A percentile compares a stretch with the other conserved stretches of the same genome.
Conservation (phyloP, 2,888 invertebrate genomes). For the Tethea ocularis region DNA sequence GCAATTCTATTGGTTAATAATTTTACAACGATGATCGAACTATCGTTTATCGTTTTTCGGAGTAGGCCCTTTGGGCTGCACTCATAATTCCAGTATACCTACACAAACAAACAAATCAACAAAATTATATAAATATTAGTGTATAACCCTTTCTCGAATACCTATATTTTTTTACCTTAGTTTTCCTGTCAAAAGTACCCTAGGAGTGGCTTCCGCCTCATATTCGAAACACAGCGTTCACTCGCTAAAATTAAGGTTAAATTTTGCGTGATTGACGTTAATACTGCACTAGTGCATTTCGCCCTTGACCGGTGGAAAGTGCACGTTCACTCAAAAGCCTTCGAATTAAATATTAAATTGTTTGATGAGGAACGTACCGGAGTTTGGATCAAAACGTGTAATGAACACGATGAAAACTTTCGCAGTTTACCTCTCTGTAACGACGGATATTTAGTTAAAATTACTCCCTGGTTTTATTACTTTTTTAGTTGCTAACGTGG, state of each 20-base stretch:
- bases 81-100: too few relatives aligned
- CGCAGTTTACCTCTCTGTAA: neutral
- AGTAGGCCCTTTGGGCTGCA: too few relatives aligned
- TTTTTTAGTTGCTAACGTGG: neutral
- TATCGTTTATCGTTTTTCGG: too few relatives aligned
- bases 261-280: slow-evolving; percentile 22
- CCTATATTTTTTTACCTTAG: slow-evolving; percentile 20
- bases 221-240: neutral
- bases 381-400: slow-evolving; percentile 7
- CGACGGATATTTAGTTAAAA: slow-evolving; percentile 2
- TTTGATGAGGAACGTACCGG: slow-evolving; percentile 29
- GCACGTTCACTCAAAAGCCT: slow-evolving; percentile 37
- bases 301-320: slow-evolving; percentile 54
- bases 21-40: too few relatives aligned
- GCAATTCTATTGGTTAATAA: too few relatives aligned
- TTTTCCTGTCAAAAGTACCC: slow-evolving; percentile 24
- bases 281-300: slow-evolving; percentile 43
- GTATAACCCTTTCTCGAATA: too few relatives aligned
- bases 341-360: slow-evolving; percentile 52
- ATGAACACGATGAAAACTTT: slow-evolving; percentile 4
- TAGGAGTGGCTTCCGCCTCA: slow-evolving; percentile 25
- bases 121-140: too few relatives aligned
- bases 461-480: neutral
- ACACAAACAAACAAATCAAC: too few relatives aligned
- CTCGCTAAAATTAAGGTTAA: slow-evolving; percentile 22